Conservation (phyloP, 1,140 invertebrate genomes). For the Lasioglossum albipes region DNA sequence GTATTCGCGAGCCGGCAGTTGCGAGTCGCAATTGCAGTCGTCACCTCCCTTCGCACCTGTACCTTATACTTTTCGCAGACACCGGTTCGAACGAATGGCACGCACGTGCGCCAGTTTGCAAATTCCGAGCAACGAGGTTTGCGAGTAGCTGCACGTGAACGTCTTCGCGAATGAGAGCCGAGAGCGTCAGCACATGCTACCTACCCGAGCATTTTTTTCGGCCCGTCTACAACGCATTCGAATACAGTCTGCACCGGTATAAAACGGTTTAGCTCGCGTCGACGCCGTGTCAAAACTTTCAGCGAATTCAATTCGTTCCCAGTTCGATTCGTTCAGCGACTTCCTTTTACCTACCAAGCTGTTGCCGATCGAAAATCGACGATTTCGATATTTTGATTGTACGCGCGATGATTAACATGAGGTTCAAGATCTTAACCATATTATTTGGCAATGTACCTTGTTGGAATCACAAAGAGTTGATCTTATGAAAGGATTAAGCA, state of each 20-base stretch:
- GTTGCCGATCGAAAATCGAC: no score
- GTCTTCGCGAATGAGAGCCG: conserved; percentile 52
- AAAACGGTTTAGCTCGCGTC: not conserved
- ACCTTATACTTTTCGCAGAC: conserved; percentile 49
- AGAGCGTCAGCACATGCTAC: conserved; percentile 46
- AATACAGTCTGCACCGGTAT: not conserved
- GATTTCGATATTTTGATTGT: no score
- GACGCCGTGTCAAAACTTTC: conserved; percentile 1
- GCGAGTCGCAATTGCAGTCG: conserved; percentile 58
- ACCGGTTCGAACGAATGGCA: conserved; percentile 60
- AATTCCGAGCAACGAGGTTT: conserved; percentile 53
- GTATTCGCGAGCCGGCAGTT: conserved; percentile 24
- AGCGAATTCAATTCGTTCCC: not conserved
- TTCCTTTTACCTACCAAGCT: no score
- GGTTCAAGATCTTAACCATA: no score
- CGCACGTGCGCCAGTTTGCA: conserved; percentile 61
- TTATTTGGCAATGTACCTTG: no score
- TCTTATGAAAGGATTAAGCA: no score
- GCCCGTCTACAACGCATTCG: conserved; percentile 7
- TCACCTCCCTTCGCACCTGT: conserved; percentile 52
- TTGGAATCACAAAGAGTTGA: no score
- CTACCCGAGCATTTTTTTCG: conserved; percentile 42
- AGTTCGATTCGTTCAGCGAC: no score
- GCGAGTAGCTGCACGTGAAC: conserved; percentile 58
- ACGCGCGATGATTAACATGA: no score